These are phyloP conservation scores for Clusia tigrina DNA, from an alignment of 2,888 invertebrate genomes.

Conservation along the genomic window DNA sequence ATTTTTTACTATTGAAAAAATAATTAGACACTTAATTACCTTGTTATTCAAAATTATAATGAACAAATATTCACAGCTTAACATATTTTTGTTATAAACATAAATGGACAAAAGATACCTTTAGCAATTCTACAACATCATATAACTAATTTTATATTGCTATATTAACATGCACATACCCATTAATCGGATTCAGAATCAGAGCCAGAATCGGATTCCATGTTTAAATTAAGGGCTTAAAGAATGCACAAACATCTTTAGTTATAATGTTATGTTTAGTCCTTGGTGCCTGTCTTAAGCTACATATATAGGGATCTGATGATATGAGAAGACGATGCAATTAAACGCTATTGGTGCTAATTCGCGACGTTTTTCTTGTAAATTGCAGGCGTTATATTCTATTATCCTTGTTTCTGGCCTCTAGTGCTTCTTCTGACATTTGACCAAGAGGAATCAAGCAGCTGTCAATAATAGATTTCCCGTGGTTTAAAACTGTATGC, in stretches of 20 bases:
- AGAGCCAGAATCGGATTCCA: not conserved
- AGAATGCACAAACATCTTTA: not conserved
- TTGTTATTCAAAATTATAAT: too few relatives aligned
- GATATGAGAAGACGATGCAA: not conserved
- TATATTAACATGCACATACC: too few relatives aligned
- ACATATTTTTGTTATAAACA: too few relatives aligned
- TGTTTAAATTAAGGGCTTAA: not conserved
- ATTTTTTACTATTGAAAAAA: slow-evolving; percentile 20
- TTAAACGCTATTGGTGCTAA: not conserved
- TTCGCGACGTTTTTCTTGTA: not conserved
- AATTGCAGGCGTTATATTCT: not conserved
- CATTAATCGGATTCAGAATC: not conserved
- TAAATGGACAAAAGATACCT: too few relatives aligned
- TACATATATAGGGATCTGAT: not conserved
- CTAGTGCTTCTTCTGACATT: not conserved
- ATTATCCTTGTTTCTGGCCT: not conserved
- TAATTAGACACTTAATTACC: slow-evolving; percentile 21
- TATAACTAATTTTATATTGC: too few relatives aligned
- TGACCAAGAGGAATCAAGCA: not conserved
- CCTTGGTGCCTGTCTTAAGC: not conserved
- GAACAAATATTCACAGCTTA: too few relatives aligned
- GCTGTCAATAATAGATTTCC: not conserved
- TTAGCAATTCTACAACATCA: too few relatives aligned
- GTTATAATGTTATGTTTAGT: not conserved
- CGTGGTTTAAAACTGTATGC: not conserved